phyloP scores from a whole-genome alignment of 2,113 vertebrate species.

The Corythornis vintsioides region DNA sequence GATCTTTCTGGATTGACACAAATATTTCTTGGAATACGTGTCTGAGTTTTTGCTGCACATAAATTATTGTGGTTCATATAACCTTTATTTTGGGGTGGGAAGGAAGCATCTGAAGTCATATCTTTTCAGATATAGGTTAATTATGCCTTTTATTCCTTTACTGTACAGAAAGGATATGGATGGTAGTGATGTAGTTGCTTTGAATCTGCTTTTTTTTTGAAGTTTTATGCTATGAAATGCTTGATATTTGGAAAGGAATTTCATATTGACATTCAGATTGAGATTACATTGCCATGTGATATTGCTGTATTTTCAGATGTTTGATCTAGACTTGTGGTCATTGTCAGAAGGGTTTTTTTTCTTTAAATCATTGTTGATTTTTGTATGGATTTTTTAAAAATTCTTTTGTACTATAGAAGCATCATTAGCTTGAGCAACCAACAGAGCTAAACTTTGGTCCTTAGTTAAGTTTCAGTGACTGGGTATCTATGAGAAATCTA shows the following conservation, averaged over 20 bases:
- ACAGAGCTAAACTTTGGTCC: slow-evolving; percentile 62
- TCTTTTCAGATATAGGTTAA: slow-evolving; percentile 59
- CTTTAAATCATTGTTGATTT: slow-evolving; percentile 62
- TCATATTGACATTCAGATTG: slow-evolving; percentile 38
- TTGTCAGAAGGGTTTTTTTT: slow-evolving; percentile 43
- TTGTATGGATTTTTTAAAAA: slow-evolving; percentile 63
- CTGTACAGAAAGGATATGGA: slow-evolving; percentile 69
- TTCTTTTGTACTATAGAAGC: slow-evolving; percentile 74
- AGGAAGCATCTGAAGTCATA: slow-evolving; percentile 65
- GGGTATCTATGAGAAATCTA: slow-evolving; percentile 38
- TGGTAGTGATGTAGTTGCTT: slow-evolving; percentile 60
- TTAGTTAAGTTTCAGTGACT: slow-evolving; percentile 70
- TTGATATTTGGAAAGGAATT: slow-evolving; percentile 57
- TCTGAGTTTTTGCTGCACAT: slow-evolving; percentile 79
- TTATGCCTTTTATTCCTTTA: slow-evolving; percentile 62
- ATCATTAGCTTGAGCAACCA: slow-evolving; percentile 81
- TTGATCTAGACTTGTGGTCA: slow-evolving; percentile 68
- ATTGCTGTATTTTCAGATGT: slow-evolving; percentile 53
- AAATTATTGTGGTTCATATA: slow-evolving; percentile 69
- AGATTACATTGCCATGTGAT: slow-evolving; percentile 60
- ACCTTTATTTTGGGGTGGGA: slow-evolving; percentile 75
- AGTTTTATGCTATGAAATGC: slow-evolving; percentile 69
- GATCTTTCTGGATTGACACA: slow-evolving; percentile 80
- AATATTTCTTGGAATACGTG: slow-evolving; percentile 77
- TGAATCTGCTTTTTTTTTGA: slow-evolving; percentile 59